Evolutionary conservation across 1,140 invertebrate genomes (phyloP), one percentile per base, ranked within the genome.

Genomic region (Wiebesia pumilae): DNA sequence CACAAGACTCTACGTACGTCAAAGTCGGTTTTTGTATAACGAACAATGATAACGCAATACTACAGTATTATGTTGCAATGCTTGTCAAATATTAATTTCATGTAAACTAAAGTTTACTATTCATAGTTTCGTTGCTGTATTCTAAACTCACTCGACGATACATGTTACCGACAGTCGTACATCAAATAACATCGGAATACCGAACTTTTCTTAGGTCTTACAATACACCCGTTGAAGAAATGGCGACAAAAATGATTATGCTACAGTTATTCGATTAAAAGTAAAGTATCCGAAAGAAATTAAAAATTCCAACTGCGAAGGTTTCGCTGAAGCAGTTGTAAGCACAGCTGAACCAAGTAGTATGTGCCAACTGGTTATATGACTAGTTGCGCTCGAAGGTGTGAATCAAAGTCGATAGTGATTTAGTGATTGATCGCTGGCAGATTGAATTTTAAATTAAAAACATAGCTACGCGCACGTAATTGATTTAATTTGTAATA

Each of bases 401-500:
- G 47, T 24, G 47, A 83, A 83, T 83, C 81, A 54, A 58, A 73
- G n/a, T 67, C 51, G 21, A 75, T 75, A 35, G 24, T 30, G 80
- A 81, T 78, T 84, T 35, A 33, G 38, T 43, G 83, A 84, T 84
- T 33, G 83, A 84, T 84, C 51, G 58, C 38, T 65, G 38, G 27
- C 30, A 62, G 71, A 69, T 80, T 85, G 19, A 67, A 78, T 79
- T 80, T 79, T 79, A 67, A 65, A 62, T 78, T 47, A 14, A 38
- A 24, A 35, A 35, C 43, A 4, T n/a, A 62, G 19, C 47, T 54
- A 35, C 19, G 35, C 40, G n/a, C 38, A 47, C 67, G 58, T 78
- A 65, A 78, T 84, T 84, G 83, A 84, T 84, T 84, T 84, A 47
- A 84, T 84, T 84, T 27, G 54, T 84, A 67, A 78, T 77, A 83